These are phyloP conservation scores for Osmerus eperlanus DNA, from an alignment of 2,113 vertebrate genomes.

Conservation along the genomic window DNA sequence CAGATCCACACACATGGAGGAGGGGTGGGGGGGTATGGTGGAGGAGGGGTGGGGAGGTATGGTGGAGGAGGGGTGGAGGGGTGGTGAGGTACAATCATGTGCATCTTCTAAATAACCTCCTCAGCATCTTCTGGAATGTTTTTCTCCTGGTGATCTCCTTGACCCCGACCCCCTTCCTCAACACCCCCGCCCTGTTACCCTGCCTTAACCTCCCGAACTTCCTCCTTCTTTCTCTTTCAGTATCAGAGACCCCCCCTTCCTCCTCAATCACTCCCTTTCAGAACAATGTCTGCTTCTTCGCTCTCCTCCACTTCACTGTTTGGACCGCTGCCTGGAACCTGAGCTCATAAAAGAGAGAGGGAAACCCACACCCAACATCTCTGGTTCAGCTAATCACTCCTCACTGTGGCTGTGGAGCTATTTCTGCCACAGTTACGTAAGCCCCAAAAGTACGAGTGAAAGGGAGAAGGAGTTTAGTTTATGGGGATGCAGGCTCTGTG, in stretches of 20 bases:
- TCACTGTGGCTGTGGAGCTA: conserved; percentile 57
- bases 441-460: conserved; percentile 44
- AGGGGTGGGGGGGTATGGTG: no score
- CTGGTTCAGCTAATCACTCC: conserved; percentile 60
- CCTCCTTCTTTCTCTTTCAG: conserved; percentile 59
- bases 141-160: conserved; percentile 51
- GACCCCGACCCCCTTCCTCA: conserved; percentile 26
- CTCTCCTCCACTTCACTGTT: conserved; percentile 48
- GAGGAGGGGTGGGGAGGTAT: no score
- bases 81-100: conserved; percentile 53
- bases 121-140: conserved; percentile 49
- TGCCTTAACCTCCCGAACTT: conserved; percentile 62
- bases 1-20: conserved; percentile 13
- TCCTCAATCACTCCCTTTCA: conserved; percentile 25
- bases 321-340: conserved; percentile 60
- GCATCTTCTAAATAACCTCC: conserved; percentile 51
- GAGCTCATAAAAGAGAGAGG: conserved; percentile 46
- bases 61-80: conserved; percentile 13
- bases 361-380: conserved; percentile 26
- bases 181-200: conserved; percentile 1
- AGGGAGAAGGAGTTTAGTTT: conserved; percentile 30
- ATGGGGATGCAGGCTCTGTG: conserved; percentile 18
- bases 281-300: conserved; percentile 60
- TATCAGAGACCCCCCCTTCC: conserved; percentile 35
- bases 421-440: conserved; percentile 67